Evolutionary conservation across 2,113 vertebrate species (phyloP), one percentile per base, ranked within the genome.

Genomic region (Rana temporaria): DNA sequence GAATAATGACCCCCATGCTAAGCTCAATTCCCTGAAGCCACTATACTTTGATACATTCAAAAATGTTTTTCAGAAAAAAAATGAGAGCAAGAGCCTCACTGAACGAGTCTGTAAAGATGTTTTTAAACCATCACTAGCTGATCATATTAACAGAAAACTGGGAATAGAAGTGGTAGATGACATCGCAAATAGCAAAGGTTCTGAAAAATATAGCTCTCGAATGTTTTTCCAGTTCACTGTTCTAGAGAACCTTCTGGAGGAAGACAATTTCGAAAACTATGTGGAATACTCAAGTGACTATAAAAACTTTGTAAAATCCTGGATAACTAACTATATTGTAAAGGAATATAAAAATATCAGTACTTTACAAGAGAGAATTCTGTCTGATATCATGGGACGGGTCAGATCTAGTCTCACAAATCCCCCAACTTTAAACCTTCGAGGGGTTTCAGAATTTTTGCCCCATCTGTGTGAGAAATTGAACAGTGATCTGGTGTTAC

Each of bases 221-320:
- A 18, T 22, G 67, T 82, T 81, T 34, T 74, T 86, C 53, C 83
- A 86, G 55, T 78, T 72, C 30, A 65, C 67, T 6, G 60, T 86
- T 20, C 73, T 78, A 68, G 64, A 72, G 52, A 42, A 30, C 2
- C 48, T 86, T 14, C 68, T 86, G 15, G 84, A 86, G 55, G 15
- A 77, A 14, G 30, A 68, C 18, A 26, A 71, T 0, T 59, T 86
- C 38, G 8, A 70, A 19, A 6, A 68, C 14, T 86, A 78, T 30
- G 38, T 62, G 6, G 1, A 56, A 6, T 85, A 78, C 20, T 78
- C 82, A 20, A 38, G 14, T 19, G 2, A 57, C 62, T 86, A 86
- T 73, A n/a, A 82, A 30, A 8, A 7, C 0, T 86, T 86, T 85
- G 84, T 78, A 34, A 84, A 71, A 65, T 87, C 67, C 65, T 91